These are phyloP conservation scores for Mesitornis unicolor DNA, from an alignment of 2,113 vertebrate genomes.

Conservation along the genomic window DNA sequence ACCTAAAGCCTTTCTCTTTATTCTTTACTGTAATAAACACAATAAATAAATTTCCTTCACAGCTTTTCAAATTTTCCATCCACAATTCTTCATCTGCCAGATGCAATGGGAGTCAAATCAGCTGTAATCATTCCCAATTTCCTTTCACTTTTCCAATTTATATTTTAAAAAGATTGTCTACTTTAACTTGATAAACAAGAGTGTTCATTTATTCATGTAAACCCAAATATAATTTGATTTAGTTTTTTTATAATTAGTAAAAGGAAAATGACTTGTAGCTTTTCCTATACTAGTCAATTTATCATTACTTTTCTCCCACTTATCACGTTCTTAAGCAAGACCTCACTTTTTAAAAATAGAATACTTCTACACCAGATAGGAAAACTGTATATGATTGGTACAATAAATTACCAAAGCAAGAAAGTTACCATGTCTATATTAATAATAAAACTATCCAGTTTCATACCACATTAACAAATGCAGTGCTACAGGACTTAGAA, in stretches of 20 bases:
- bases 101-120: not conserved
- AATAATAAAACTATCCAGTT: not conserved
- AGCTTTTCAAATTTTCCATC: not conserved
- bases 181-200: not conserved
- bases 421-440: not conserved
- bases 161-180: not conserved
- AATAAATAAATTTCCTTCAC: not conserved
- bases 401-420: not conserved
- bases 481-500: not conserved
- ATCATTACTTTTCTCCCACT: not conserved
- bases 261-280: not conserved
- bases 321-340: not conserved
- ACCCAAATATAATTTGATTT: not conserved
- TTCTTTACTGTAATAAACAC: not conserved
- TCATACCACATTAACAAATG: not conserved
- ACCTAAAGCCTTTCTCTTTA: not conserved
- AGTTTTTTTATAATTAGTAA: not conserved
- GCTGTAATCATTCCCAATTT: not conserved
- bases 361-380: not conserved
- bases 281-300: not conserved
- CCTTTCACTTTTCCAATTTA: not conserved
- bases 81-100: not conserved
- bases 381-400: not conserved
- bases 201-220: not conserved
- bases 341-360: not conserved